Evolutionary conservation across 2,888 invertebrate species (phyloP), one percentile per base, ranked within the genome.

Genomic region (Neoitamus cyanurus): DNA sequence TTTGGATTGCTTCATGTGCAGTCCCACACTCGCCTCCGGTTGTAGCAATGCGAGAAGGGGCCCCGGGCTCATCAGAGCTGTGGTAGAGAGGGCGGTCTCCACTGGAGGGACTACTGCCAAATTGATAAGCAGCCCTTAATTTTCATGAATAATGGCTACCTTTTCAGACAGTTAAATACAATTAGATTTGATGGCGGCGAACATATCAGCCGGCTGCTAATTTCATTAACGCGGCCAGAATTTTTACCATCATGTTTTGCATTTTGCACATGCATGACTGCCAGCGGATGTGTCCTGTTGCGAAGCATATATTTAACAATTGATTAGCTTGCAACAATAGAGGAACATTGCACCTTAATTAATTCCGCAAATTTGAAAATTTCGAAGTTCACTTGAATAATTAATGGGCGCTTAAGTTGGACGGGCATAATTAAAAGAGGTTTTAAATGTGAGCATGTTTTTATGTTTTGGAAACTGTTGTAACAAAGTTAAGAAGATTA

Each of bases 1-100:
- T 73, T 73, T 73, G 73, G 36, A 73, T 73, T 73, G 73, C 73
- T 73, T 73, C 73, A 73, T 73, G 36, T 73, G 73, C 73, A 73
- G 73, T 1, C 15, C 20, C 73, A 73, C 73, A 36, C 15, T 73
- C 2, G 58, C 25, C 73, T 13, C 3, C 25, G 9, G 28, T 6
- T 15, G 11, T 42, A 15, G 42, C 13, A 13, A 3, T 13, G n/a
- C n/a, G n/a, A n/a, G n/a, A n/a, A n/a, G n/a, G n/a, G n/a, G 42
- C 42, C n/a, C 11, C 4, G n/a, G 3, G 5, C 31, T 31, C 31
- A 4, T 2, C 31, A 5, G n/a, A 5, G 31, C 31, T 5, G 31
- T 4, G 42, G 42, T 42, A 15, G n/a, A 42, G 20, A 34, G 3
- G 25, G 9, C 25, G 58, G 9, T 20, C 2, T 3, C 58, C 25